Base-by-base conservation (phyloP, 2,113 vertebrate genomes). In the Dasyprocta punctata region DNA sequence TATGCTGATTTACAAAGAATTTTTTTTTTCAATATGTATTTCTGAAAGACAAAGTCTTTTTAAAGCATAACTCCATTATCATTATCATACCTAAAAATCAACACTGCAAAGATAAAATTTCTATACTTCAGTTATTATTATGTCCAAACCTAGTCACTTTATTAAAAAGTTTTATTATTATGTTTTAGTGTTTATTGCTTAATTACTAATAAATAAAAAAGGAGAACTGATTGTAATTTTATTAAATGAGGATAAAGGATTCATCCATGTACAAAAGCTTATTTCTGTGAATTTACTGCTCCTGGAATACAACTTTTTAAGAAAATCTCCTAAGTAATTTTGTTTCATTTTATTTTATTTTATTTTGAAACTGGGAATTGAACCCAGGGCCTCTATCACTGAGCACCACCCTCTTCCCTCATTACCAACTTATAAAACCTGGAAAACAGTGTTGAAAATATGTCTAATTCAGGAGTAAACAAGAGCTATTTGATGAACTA, bases 301-400 rank as follows among this genome's bases (percentile, higher is more conserved):
- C 47, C 41, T 63, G 11, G 38, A 63, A 81, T 85, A 86, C 93
- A 95, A 33, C n/a, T 26, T 90, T 78, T n/a, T 8, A 67, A 73
- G 71, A 94, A 94, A 96, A 89, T 84, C 56, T 82, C 44, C 63
- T 82, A 89, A 38, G 20, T n/a, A 84, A 38, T 36, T 75, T 89
- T 77, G 33, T 87, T 69, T 17, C 26, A 2, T 54, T 28, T 61
- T 61, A 60, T 63, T 30, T 67, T 67, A 67, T n/a, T 67, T 56
- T 60, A 33, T 60, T 14, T 71, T 11, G 0, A 47, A 63, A 8
- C 19, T 71, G 33, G 17, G 16, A 17, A 28, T 49, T 3, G 33
- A 38, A 52, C 30, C 12, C 56, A 69, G 41, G 9, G 7, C 36
- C 67, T 71, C 33, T 33, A n/a, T 49, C n/a, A 47, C 20, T 47